These are phyloP conservation scores for Aurelia aurita DNA, from an alignment of 30 jellyfish, hydroid and myxozoan species.

Conservation along the genomic window DNA sequence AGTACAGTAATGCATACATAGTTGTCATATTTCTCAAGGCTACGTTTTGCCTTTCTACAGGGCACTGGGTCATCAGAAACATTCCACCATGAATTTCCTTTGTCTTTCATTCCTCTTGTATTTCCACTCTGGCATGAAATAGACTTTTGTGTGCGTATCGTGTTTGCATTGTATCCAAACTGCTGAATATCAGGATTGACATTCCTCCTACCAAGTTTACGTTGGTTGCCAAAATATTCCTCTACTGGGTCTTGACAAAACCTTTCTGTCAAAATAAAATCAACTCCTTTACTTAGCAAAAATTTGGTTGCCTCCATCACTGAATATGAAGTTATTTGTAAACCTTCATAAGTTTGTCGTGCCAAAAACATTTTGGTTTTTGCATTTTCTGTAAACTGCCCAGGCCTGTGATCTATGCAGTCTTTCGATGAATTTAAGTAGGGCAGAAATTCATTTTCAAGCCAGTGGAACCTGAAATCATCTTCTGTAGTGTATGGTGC, in stretches of 20 bases:
- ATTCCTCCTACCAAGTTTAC: too few species aligned
- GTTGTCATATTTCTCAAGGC: too few species aligned
- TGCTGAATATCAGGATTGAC: neutral
- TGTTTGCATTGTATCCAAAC: neutral
- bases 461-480: conserved; percentile 25
- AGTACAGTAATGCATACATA: too few species aligned
- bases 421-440: conserved; percentile 17
- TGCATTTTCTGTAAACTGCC: conserved; percentile 32
- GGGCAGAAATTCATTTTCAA: conserved; percentile 9
- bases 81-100: neutral
- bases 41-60: neutral
- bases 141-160: neutral
- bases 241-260: too few species aligned
- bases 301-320: conserved; percentile 12
- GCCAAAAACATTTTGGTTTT: conserved; percentile 33
- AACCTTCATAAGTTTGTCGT: too few species aligned
- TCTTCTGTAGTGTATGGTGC: neutral
- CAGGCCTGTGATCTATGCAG: conserved; percentile 9
- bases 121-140: neutral
- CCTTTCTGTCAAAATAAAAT: conserved; percentile 38
- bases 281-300: conserved; percentile 22
- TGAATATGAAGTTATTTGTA: neutral
- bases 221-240: too few species aligned
- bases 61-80: neutral
- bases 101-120: neutral